Percentiles rank a stretch among this genome's conserved stretches.
Evolutionary conservation across 1,140 invertebrate genomes (phyloP).

Genomic region (Tenebrio molitor): DNA sequence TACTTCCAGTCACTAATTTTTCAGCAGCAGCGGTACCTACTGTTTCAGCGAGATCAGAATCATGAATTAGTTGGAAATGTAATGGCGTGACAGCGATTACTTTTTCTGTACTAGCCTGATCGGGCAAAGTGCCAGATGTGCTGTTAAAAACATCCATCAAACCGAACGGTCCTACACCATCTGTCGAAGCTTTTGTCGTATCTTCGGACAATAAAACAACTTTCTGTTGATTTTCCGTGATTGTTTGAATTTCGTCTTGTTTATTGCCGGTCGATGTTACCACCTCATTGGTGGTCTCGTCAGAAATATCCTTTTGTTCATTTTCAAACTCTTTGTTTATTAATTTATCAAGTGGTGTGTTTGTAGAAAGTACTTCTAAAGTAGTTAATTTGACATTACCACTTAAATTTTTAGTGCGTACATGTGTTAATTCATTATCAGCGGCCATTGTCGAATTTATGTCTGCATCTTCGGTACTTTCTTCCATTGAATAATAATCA

Average conservation of each 20-base stretch:
- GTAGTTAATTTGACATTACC: slow-evolving; percentile 19
- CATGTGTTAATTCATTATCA: slow-evolving; percentile 23
- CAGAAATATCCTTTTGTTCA: background rate
- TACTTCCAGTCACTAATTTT: background rate
- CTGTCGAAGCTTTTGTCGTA: slow-evolving; percentile 29
- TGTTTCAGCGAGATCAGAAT: slow-evolving; percentile 1
- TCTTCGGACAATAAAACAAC: slow-evolving; percentile 27
- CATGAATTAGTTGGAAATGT: background rate
- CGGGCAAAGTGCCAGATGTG: slow-evolving; percentile 34
- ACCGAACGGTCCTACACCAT: slow-evolving; percentile 26
- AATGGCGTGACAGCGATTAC: slow-evolving; percentile 21
- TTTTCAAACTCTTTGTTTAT: slow-evolving; percentile 16
- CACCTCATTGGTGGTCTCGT: slow-evolving; percentile 1
- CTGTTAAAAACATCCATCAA: slow-evolving; percentile 37
- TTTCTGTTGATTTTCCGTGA: slow-evolving; percentile 29
- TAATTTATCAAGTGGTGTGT: slow-evolving; percentile 16
- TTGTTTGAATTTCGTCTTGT: slow-evolving; percentile 12
- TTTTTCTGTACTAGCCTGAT: slow-evolving; percentile 28
- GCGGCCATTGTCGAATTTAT: background rate
- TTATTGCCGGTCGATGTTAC: slow-evolving; percentile 1
- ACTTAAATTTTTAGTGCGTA: slow-evolving; percentile 26
- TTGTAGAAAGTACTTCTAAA: background rate
- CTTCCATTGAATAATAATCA: background rate
- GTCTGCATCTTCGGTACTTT: background rate
- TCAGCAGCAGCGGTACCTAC: background rate